These are phyloP conservation scores for Drosophila funebris DNA, from an alignment of 1,140 invertebrate species.

Conservation along the genomic window DNA sequence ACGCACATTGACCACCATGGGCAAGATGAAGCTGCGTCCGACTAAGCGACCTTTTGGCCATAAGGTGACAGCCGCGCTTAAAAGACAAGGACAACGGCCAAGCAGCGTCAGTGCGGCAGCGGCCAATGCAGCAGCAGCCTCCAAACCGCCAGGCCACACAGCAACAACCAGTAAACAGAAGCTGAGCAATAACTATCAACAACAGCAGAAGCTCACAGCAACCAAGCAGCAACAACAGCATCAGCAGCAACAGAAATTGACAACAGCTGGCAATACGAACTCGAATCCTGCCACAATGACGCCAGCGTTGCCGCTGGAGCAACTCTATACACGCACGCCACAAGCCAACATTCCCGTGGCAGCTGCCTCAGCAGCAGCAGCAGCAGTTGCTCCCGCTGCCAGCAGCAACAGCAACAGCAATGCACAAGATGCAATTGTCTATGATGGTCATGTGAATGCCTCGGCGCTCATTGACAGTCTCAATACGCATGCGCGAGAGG, in stretches of 20 bases:
- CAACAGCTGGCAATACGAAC: slow-evolving; percentile 3
- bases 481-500: slow-evolving; percentile 72
- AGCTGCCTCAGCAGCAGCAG: slow-evolving; percentile 63
- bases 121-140: slow-evolving; percentile 56
- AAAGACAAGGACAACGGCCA: slow-evolving; percentile 64
- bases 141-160: slow-evolving; percentile 42
- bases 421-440: slow-evolving; percentile 58
- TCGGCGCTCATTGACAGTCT: slow-evolving; percentile 82
- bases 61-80: slow-evolving; percentile 61
- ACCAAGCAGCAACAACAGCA: slow-evolving; percentile 42
- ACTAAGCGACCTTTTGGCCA: slow-evolving; percentile 75
- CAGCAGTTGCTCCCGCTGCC: slow-evolving; percentile 44
- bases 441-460: slow-evolving; percentile 80
- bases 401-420: slow-evolving; percentile 16
- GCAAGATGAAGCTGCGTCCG: slow-evolving; percentile 70
- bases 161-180: slow-evolving; percentile 54
- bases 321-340: slow-evolving; percentile 59
- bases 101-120: slow-evolving; percentile 55
- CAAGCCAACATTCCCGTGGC: slow-evolving; percentile 64
- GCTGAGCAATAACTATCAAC: slow-evolving; percentile 48
- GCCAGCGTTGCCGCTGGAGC: slow-evolving; percentile 58
- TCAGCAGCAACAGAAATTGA: slow-evolving; percentile 40
- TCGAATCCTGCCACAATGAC: slow-evolving; percentile 33
- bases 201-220: slow-evolving; percentile 42
- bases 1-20: slow-evolving; percentile 73